Evolutionary conservation across 2,113 vertebrate genomes (phyloP).

Genomic region (Naja naja): DNA sequence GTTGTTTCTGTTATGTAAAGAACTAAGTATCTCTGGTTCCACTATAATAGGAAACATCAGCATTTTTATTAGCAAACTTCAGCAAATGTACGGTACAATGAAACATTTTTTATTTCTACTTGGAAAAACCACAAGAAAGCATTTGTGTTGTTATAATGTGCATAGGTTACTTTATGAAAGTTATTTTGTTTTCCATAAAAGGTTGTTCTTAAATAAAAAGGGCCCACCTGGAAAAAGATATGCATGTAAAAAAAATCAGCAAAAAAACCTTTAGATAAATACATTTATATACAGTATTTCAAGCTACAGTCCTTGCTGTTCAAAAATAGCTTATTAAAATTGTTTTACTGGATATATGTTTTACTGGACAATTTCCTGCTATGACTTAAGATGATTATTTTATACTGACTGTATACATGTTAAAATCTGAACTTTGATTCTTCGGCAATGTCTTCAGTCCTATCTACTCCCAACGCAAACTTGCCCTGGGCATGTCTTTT

Average conservation of each 20-base stretch:
- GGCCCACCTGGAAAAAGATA: neutral
- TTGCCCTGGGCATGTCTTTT: neutral
- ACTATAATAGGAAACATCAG: neutral
- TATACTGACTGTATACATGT: neutral
- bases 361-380: neutral
- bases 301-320: neutral
- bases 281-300: neutral
- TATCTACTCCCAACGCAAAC: neutral
- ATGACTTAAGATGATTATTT: neutral
- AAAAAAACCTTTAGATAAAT: neutral
- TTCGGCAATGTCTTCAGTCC: neutral
- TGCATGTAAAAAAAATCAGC: neutral
- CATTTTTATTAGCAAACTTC: neutral
- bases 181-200: neutral
- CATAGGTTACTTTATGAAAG: neutral
- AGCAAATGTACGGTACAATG: neutral
- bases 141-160: neutral
- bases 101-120: neutral
- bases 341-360: neutral
- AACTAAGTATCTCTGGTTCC: neutral
- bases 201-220: neutral
- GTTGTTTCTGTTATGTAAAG: neutral
- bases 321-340: neutral
- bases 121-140: neutral
- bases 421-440: neutral